Evolutionary conservation across 2,797 vertebrate species (phyloP), one percentile per base, ranked within the genome.

Genomic region (Gorsachius magnificus): DNA sequence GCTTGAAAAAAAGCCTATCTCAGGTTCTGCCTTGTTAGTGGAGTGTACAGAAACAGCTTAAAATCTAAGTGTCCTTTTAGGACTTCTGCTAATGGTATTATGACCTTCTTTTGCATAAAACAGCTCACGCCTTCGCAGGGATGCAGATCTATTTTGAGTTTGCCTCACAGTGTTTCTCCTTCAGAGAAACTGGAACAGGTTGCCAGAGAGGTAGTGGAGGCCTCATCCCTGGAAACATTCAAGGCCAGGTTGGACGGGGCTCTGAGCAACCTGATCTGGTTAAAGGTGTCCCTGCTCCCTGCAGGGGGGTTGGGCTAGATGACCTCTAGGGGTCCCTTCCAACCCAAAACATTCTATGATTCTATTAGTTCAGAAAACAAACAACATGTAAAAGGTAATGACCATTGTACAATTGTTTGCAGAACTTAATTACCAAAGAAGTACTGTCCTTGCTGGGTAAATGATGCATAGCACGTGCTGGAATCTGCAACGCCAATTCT

Each of bases 331-430:
- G 14, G 41, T 41, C 41, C 41, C 41, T 41, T 41, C 41, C 41
- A 41, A 41, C 41, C 41, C 41, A 41, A 41, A 41, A 41, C 41
- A 41, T 15, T 41, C 41, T 41, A 41, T 41, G 41, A 41, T 41
- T 41, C 41, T 81, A 93, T 97, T 25, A 95, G 41, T 93, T 94
- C 93, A 95, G 75, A 96, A 93, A 97, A 97, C 93, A 80, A 97
- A 95, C 93, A 97, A 45, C 86, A 97, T 83, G 96, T 95, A 96
- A 64, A 97, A 97, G 85, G 95, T 54, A n/a, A 97, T 83, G 35
- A 97, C 95, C 81, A 78, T 97, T 24, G 63, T 48, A 57, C 18
- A 33, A 13, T 53, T 86, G 70, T 86, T 93, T 53, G 57, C 68
- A 93, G 68, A 72, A 69, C 33, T 84, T 63, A n/a, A 29, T 43